Evolutionary conservation across 2,888 invertebrate species (phyloP).

Genomic region (Polia nebulosa): DNA sequence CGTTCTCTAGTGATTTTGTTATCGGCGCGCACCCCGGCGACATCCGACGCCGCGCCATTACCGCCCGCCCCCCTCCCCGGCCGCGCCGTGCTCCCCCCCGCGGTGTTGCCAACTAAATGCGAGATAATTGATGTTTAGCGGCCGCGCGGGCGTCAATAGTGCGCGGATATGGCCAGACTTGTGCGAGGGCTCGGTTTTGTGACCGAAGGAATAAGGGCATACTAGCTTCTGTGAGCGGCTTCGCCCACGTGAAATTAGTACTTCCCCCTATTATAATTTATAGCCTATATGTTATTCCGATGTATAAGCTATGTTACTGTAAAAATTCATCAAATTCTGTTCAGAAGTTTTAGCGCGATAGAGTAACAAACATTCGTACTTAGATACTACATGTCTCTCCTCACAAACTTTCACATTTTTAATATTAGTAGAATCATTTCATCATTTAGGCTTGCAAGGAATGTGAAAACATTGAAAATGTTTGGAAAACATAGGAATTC

Average conservation of each 20-base stretch:
- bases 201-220: constrained; percentile 3
- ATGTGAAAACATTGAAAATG: background rate
- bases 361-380: too few relatives aligned
- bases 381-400: too few relatives aligned
- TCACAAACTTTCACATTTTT: too few relatives aligned
- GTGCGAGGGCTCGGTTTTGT: background rate
- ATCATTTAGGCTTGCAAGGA: background rate
- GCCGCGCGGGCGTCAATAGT: constrained; percentile 61
- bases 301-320: too few relatives aligned
- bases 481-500: background rate
- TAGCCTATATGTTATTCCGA: too few relatives aligned
- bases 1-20: constrained; percentile 90
- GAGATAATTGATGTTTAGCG: constrained; percentile 68
- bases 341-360: too few relatives aligned
- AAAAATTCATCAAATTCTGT: too few relatives aligned
- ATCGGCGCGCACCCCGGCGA: constrained; percentile 89
- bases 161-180: constrained; percentile 45
- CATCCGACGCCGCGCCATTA: constrained; percentile 89
- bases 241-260: too few relatives aligned
- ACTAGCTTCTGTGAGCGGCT: too few relatives aligned
- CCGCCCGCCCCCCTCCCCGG: constrained; percentile 77
- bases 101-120: constrained; percentile 68
- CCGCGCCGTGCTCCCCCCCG: constrained; percentile 64
- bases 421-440: too few relatives aligned
- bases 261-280: too few relatives aligned